Evolutionary conservation across 1,140 invertebrate genomes (phyloP).

Genomic region (Trigoniulus corallinus): DNA sequence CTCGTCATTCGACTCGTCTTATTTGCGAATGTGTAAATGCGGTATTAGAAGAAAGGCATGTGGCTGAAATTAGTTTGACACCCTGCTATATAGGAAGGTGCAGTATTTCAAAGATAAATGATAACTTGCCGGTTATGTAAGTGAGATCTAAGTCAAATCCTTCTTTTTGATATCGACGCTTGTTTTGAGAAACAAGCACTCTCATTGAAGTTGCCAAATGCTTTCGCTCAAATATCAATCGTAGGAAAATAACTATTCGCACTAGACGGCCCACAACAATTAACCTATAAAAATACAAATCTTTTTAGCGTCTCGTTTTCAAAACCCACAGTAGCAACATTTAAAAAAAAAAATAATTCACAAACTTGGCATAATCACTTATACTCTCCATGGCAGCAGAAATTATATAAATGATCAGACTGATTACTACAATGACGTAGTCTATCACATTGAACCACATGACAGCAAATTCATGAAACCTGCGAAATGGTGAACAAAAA

Average conservation of each 20-base stretch:
- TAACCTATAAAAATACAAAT: constrained; percentile 19
- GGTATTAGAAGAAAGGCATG: too few species aligned
- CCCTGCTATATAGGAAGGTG: too few species aligned
- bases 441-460: background rate
- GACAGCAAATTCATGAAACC: background rate
- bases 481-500: too few species aligned
- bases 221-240: constrained; percentile 28
- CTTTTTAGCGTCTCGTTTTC: background rate
- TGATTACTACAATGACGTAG: background rate
- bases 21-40: too few species aligned
- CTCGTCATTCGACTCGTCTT: too few species aligned
- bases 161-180: constrained; percentile 35
- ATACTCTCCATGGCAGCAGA: background rate
- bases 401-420: background rate
- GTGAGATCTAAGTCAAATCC: constrained; percentile 41
- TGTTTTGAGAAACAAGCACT: constrained; percentile 38
- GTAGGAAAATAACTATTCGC: constrained; percentile 28
- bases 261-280: constrained; percentile 29
- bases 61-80: too few species aligned
- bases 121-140: constrained; percentile 31
- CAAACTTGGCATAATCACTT: background rate
- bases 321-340: background rate
- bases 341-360: background rate
- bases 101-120: constrained; percentile 6
- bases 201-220: constrained; percentile 30